Evolutionary conservation across 2,888 invertebrate genomes (phyloP).

Genomic region (Leptogaster cylindrica): DNA sequence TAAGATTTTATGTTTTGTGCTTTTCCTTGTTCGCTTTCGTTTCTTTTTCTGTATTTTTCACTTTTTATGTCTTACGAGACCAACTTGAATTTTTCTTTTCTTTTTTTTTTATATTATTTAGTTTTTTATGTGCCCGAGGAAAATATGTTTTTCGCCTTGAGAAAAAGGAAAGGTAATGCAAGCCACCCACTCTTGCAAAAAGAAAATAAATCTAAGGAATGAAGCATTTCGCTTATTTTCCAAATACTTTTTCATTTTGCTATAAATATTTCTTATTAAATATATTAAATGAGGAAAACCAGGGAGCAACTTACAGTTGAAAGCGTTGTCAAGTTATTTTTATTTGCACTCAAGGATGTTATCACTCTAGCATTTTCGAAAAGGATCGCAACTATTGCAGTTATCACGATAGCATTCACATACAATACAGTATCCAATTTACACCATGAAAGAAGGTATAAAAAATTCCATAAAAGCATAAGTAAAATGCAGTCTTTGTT

Average conservation of each 20-base stretch:
- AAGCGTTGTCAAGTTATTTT: no score
- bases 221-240: slow-evolving; percentile 22
- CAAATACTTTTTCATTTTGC: slow-evolving; percentile 32
- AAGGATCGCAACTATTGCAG: no score
- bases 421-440: no score
- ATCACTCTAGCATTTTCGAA: no score
- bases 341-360: no score
- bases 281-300: slow-evolving; percentile 3
- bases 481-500: no score
- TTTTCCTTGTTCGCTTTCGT: slow-evolving; percentile 33
- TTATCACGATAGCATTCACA: no score
- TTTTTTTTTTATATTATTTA: slow-evolving; percentile 30
- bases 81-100: slow-evolving; percentile 24
- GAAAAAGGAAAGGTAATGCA: neutral
- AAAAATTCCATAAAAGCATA: no score
- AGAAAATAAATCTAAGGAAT: slow-evolving; percentile 10
- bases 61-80: slow-evolving; percentile 30
- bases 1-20: slow-evolving; percentile 39
- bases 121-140: slow-evolving; percentile 28
- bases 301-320: neutral
- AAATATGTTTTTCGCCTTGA: slow-evolving; percentile 7
- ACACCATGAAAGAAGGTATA: no score
- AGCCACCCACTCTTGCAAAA: neutral
- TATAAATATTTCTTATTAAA: slow-evolving; percentile 28
- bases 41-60: slow-evolving; percentile 34